These are phyloP conservation scores for Brenthis daphne DNA, from an alignment of 2,888 invertebrate genomes.

Conservation along the genomic window DNA sequence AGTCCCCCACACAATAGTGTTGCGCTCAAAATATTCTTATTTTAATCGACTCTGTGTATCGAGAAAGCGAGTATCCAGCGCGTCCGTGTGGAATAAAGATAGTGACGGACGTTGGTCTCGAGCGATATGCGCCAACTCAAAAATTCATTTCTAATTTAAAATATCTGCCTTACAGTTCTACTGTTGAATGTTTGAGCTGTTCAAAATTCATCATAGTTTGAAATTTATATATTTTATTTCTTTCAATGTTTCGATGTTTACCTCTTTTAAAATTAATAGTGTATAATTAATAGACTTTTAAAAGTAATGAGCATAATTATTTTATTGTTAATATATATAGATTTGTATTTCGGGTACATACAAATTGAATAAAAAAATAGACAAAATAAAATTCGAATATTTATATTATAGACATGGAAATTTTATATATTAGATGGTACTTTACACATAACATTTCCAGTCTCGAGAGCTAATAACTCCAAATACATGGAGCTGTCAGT, in stretches of 20 bases:
- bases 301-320: no score
- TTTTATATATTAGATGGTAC: no score
- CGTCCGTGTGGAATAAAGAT: slow-evolving; percentile 78
- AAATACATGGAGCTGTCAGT: slow-evolving; percentile 42
- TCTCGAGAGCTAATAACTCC: not conserved
- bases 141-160: slow-evolving; percentile 73
- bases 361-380: no score
- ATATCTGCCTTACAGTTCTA: slow-evolving; percentile 53
- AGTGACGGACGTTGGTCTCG: slow-evolving; percentile 73
- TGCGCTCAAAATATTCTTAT: slow-evolving; percentile 73
- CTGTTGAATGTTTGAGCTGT: slow-evolving; percentile 28
- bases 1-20: slow-evolving; percentile 63
- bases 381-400: no score
- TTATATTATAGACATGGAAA: no score
- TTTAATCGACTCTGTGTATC: slow-evolving; percentile 75
- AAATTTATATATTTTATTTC: not conserved
- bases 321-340: no score
- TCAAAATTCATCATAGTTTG: slow-evolving; percentile 3
- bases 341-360: no score
- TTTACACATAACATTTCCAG: not conserved
- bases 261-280: not conserved
- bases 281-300: no score
- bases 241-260: not conserved
- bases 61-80: slow-evolving; percentile 61
- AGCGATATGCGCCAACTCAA: slow-evolving; percentile 55